phyloP scores from a whole-genome alignment of 2,888 invertebrate species.

The Metopia argyrocephala region DNA sequence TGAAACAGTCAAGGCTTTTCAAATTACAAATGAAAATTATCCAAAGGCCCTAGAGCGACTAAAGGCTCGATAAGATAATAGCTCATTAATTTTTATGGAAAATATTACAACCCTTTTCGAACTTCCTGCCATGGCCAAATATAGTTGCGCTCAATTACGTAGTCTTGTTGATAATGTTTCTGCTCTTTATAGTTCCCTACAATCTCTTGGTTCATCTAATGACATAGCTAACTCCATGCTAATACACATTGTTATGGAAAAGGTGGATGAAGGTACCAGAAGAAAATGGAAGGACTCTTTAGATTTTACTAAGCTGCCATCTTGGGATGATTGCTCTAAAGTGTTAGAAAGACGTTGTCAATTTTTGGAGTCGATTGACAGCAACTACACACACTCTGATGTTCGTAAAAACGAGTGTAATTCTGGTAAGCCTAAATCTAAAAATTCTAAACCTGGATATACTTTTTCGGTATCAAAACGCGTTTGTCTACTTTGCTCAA shows the following conservation, averaged over 20 bases:
- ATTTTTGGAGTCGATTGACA: constrained; percentile 21
- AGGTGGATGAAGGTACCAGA: constrained; percentile 44
- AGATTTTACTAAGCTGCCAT: constrained; percentile 43
- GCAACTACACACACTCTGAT: background rate
- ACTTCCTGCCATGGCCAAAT: constrained; percentile 20
- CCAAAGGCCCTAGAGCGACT: constrained; percentile 38
- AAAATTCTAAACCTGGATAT: background rate
- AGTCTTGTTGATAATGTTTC: constrained; percentile 41
- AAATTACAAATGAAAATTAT: constrained; percentile 35
- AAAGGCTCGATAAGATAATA: constrained; percentile 39
- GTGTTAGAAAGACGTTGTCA: constrained; percentile 41
- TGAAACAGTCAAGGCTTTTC: constrained; percentile 34
- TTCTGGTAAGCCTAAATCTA: background rate
- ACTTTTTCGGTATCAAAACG: background rate
- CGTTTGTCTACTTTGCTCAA: background rate
- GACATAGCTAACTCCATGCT: constrained; percentile 34
- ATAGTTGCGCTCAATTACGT: constrained; percentile 22
- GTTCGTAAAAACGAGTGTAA: background rate
- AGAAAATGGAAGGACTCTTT: constrained; percentile 53
- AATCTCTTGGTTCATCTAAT: constrained; percentile 20
- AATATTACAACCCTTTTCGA: constrained; percentile 36
- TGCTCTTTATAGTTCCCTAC: constrained; percentile 34
- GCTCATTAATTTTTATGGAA: constrained; percentile 38
- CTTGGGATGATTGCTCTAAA: constrained; percentile 47
- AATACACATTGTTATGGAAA: constrained; percentile 15